Base-by-base conservation (phyloP, 2,113 vertebrate species). In the Felis chaus region DNA sequence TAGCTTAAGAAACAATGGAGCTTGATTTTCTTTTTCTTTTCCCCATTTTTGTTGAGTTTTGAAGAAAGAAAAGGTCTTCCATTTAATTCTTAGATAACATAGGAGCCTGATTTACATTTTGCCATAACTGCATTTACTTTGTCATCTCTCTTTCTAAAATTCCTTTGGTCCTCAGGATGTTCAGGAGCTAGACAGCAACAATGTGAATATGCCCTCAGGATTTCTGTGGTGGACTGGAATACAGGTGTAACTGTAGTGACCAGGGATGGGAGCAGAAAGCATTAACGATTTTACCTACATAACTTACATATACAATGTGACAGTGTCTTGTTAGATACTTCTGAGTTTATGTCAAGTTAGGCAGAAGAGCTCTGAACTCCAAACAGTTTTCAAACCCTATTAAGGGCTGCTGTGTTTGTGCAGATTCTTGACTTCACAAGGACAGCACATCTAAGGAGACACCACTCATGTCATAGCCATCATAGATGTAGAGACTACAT, bases 361-460 rank as follows among this genome's bases (percentile, higher is more conserved):
- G 12, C 4, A 85, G 55, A 91, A 85, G 29, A 31, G 11, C 65
- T 74, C 2, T 36, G 29, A 80, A 50, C 15, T 48, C 19, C 79
- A 33, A 92, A 5, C 33, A 53, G 14, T 53, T 74, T 79, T 84
- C 69, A 91, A 14, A 69, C 76, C 33, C 15, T 21, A 23, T 27
- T n/a, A 41, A 86, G 7, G 33, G 5, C 9, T 83, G 2, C 11
- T 27, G 36, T 2, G 0, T 89, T 23, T 65, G 16, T 45, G 2
- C 23, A 95, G 29, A 93, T 39, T 53, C 53, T 73, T 81, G 39
- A 71, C 16, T 65, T 84, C 45, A 87, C 14, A 95, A 97, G 50
- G 7, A n/a, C 1, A 93, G 9, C 4, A 25, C 11, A 63, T 21
- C 13, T 76, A 45, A 90, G 12, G 53, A 33, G 33, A 82, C 16